phyloP scores from a whole-genome alignment of 1,140 invertebrate genomes.

The Xylocopa sonorina region DNA sequence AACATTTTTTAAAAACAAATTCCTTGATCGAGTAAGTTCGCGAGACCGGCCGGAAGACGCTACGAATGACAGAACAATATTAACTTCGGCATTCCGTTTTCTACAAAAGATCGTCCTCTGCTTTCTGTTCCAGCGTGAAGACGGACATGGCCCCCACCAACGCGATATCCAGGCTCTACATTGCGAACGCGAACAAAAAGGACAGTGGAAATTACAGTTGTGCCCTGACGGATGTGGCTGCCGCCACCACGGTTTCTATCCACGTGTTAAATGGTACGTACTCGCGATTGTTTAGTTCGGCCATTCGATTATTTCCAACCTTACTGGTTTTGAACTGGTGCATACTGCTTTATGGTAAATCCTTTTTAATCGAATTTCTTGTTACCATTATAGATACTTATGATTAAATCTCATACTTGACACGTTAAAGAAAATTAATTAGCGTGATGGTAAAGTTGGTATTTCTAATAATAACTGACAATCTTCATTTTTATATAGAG shows the following conservation, averaged over 20 bases:
- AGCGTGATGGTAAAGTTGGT: too few species aligned
- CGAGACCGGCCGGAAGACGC: neutral
- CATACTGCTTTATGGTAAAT: neutral
- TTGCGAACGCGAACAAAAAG: conserved; percentile 90
- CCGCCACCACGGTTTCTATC: conserved; percentile 88
- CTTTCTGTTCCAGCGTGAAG: conserved; percentile 86
- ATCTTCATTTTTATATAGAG: neutral
- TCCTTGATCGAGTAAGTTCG: neutral
- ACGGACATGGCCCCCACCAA: conserved; percentile 89
- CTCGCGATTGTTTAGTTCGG: neutral
- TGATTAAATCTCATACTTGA: too few species aligned
- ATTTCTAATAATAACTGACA: neutral
- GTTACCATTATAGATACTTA: too few species aligned
- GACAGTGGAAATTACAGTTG: conserved; percentile 95
- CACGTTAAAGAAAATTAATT: too few species aligned
- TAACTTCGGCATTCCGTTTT: neutral
- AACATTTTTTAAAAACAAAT: conserved; percentile 24
- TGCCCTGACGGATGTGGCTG: conserved; percentile 89
- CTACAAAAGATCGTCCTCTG: conserved; percentile 20
- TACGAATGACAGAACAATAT: neutral
- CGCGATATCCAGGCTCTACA: conserved; percentile 90
- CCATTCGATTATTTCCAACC: neutral
- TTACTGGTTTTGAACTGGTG: too few species aligned
- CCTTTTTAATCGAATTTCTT: too few species aligned
- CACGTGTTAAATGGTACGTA: conserved; percentile 91